Evolutionary conservation across 2,888 invertebrate genomes (phyloP), one percentile per base, ranked within the genome.

Genomic region (Aphrophora alni): DNA sequence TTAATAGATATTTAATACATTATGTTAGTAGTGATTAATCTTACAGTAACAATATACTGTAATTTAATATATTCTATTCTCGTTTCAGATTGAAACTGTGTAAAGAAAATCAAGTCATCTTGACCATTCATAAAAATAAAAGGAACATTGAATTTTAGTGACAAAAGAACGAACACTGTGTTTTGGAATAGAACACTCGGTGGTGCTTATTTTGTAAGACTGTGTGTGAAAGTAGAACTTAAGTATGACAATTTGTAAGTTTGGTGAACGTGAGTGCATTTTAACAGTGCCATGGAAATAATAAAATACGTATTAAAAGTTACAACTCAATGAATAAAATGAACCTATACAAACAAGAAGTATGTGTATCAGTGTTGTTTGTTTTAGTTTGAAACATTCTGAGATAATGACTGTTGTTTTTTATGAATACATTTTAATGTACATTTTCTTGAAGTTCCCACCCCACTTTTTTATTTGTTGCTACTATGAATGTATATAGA

Each of bases 401-500:
- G 38, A 33, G 26, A 59, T 71, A 77, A 44, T 51, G 78, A 78
- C 78, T 72, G 33, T 78, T 72, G 28, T 73, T 78, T 77, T 77
- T 78, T 72, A 78, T 51, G 59, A 78, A n/a, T 59, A 59, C 59
- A 59, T 59, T 59, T 59, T 59, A 59, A 21, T 59, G 59, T 59
- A 59, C n/a, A 59, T 21, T 59, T 59, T 59, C 59, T 59, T 59
- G 59, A 59, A 59, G 59, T 21, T 59, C 21, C 59, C 33, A n/a
- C n/a, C 44, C 44, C 8, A 33, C 2, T 21, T 59, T 2, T 59
- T 59, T 59, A 21, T 59, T 59, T 59, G n/a, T 59, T 21, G 59
- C 59, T 44, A 33, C 27, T 74, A 74, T 79, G 74, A 28, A 74
- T 79, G 78, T 79, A 69, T 74, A 79, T 79, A 79, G 69, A 79